Evolutionary conservation across 1,140 invertebrate species (phyloP), one percentile per base, ranked within the genome.

Genomic region (Brachionus asplanchnoidis): DNA sequence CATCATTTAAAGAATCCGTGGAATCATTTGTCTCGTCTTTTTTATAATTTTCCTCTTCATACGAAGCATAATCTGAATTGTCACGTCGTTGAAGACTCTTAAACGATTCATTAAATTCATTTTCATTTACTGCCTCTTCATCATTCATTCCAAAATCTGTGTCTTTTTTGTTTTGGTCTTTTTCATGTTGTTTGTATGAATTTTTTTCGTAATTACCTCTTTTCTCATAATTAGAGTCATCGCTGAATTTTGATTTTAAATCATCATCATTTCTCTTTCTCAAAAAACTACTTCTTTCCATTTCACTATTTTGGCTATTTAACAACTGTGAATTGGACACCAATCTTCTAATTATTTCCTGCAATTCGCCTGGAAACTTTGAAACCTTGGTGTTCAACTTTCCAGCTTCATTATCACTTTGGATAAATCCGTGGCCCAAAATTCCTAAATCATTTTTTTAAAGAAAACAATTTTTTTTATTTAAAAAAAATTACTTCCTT

Each of bases 71-170:
- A 20, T 75, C 70, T 26, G 20, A 50, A 77, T 77, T 26, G 12
- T 77, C 44, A 4, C 73, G 8, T 20, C 73, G 8, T 53, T 77
- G 73, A 23, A 77, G 42, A 28, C 73, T 77, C 26, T 77, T 77
- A 14, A 77, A 77, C 4, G 73, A 50, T 77, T 77, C 73, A 77
- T 23, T 77, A 20, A 77, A 28, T 2, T 77, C 73, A 77, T 17
- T 77, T 26, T 77, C 73, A 77, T 77, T 77, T 28, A 77, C 50
- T 77, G 46, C 50, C 14, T 77, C 73, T 50, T 77, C 73, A 8
- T 77, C 73, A 12, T 77, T 46, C 7, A 17, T 75, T 2, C 4
- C 23, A 44, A 50, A 77, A 26, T 28, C 8, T 26, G 40, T 3
- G 2, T 77, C 32, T 28, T 77, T 28, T 3, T 36, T 17, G 3